Conservation (phyloP, 92 coral and sea anemone genomes). For the Zoanthus solanderi region DNA sequence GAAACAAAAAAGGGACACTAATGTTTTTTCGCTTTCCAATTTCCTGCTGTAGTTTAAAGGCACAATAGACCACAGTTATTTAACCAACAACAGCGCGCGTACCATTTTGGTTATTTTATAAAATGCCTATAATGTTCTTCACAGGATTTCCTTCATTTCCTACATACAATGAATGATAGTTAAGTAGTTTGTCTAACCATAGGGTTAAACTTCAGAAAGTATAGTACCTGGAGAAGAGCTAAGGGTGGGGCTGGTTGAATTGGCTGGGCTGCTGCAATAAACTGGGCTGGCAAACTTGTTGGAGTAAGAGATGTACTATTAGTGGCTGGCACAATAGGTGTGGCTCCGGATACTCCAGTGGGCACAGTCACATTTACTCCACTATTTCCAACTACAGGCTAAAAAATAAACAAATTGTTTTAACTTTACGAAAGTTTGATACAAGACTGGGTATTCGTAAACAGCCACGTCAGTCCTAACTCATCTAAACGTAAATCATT, state of each 20-base stretch:
- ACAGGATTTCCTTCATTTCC: no score
- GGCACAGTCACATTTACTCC: slow-evolving; percentile 83
- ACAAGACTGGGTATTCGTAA: no score
- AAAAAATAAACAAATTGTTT: not conserved
- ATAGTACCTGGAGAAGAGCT: slow-evolving; percentile 90
- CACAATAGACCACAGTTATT: no score
- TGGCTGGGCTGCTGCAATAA: slow-evolving; percentile 88
- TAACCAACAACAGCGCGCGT: no score
- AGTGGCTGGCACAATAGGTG: slow-evolving; percentile 85
- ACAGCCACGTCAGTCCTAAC: no score
- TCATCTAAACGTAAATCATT: no score
- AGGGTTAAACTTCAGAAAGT: not conserved
- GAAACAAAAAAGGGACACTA: no score
- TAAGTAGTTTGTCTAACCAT: not conserved
- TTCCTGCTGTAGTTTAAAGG: no score
- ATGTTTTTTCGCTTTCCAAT: no score
- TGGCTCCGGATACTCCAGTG: slow-evolving; percentile 84
- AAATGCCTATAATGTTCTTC: no score
- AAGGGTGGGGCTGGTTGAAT: slow-evolving; percentile 94
- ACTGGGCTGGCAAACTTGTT: slow-evolving; percentile 85
- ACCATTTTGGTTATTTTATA: no score
- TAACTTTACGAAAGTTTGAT: not conserved
- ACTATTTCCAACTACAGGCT: slow-evolving; percentile 88
- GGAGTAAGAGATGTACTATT: slow-evolving; percentile 72
- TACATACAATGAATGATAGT: no score